Percentiles rank a stretch among this genome's conserved stretches.
These are phyloP conservation scores for Cosmopolites sordidus DNA, from an alignment of 2,888 invertebrate species.

Conservation along the genomic window DNA sequence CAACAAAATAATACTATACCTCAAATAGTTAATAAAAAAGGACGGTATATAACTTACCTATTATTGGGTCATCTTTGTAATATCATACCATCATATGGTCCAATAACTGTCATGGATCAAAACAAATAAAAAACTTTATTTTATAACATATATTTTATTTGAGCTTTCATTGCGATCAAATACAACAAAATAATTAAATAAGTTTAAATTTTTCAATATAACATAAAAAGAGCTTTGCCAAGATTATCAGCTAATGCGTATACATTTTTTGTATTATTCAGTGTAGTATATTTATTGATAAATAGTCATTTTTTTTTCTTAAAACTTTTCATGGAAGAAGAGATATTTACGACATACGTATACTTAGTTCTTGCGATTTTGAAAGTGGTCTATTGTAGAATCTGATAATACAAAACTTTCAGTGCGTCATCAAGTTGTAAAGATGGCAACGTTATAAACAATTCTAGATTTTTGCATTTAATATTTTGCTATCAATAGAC, in stretches of 20 bases:
- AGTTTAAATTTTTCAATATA: conserved; percentile 63
- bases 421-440: too few relatives aligned
- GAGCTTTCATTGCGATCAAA: conserved; percentile 82
- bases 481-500: not conserved
- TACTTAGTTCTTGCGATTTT: conserved; percentile 67
- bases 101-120: too few relatives aligned
- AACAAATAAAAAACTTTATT: conserved; percentile 13
- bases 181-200: conserved; percentile 79
- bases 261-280: conserved; percentile 67
- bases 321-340: conserved; percentile 55
- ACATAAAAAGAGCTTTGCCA: conserved; percentile 65
- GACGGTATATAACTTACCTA: too few relatives aligned
- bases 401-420: not conserved
- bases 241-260: conserved; percentile 63
- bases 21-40: too few relatives aligned
- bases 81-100: too few relatives aligned
- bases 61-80: too few relatives aligned
- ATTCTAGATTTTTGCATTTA: too few relatives aligned
- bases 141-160: conserved; percentile 80
- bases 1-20: too few relatives aligned
- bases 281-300: conserved; percentile 54
- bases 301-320: conserved; percentile 50
- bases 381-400: not conserved
- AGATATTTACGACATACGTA: conserved; percentile 67
- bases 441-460: too few relatives aligned